A percentile compares a stretch with the other conserved stretches of the same genome.
Evolutionary conservation across 2,113 vertebrate genomes (phyloP).

Genomic region (Rhinichthys klamathensis): DNA sequence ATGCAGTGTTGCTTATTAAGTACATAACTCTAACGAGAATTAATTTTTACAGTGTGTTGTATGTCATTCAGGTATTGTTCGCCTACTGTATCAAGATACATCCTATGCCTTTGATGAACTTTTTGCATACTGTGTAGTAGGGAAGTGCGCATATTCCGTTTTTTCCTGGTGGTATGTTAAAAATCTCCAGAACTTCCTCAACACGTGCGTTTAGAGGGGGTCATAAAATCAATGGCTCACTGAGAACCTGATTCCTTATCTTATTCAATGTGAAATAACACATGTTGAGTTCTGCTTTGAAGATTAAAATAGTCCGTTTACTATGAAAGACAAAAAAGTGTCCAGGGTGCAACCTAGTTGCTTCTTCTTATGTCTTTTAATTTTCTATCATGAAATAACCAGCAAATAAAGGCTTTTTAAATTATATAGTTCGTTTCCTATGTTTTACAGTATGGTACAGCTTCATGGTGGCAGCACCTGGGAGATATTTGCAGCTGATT

Average conservation of each 20-base stretch:
- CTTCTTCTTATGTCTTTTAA: no score
- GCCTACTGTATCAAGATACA: not conserved
- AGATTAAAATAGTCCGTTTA: constrained; percentile 54
- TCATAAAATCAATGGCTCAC: constrained; percentile 55
- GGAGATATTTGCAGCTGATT: constrained; percentile 53
- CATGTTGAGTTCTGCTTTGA: constrained; percentile 58
- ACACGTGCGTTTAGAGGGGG: constrained; percentile 29
- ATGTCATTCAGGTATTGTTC: not conserved
- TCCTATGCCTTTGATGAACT: not conserved
- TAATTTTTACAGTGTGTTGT: not conserved
- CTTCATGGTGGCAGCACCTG: constrained; percentile 52
- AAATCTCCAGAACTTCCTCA: constrained; percentile 13
- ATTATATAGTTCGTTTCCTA: constrained; percentile 41
- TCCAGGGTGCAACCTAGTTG: no score
- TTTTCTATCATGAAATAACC: no score
- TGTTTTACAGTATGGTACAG: constrained; percentile 34
- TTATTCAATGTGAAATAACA: constrained; percentile 62
- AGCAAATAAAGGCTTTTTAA: no score
- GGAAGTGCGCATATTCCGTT: not conserved
- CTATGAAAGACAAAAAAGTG: not conserved
- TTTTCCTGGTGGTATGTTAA: not conserved
- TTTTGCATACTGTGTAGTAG: not conserved
- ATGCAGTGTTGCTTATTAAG: not conserved
- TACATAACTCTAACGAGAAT: no score
- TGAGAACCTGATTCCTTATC: constrained; percentile 60